Evolutionary conservation across 1,140 invertebrate species (phyloP).

Genomic region (Lordiphosa mommai): DNA sequence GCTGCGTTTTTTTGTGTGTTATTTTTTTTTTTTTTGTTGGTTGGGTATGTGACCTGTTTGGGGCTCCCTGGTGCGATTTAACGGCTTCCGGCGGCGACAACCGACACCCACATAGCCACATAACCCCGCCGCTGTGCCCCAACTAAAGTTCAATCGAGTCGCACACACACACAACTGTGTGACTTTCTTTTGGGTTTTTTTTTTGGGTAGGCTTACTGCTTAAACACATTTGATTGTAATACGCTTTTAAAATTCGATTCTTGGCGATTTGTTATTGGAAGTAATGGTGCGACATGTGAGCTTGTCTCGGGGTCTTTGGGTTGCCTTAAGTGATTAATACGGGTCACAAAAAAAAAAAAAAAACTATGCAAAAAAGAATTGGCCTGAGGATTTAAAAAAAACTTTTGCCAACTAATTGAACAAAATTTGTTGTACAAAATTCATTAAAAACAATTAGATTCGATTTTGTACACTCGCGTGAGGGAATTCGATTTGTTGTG

Average conservation of each 20-base stretch:
- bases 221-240: constrained; percentile 78
- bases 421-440: no score
- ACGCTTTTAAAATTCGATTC: constrained; percentile 76
- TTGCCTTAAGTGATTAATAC: constrained; percentile 64
- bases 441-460: no score
- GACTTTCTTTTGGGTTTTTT: constrained; percentile 2
- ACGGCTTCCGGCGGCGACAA: constrained; percentile 57
- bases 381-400: not conserved
- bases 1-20: constrained; percentile 27
- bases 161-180: constrained; percentile 18
- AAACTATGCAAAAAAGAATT: constrained; percentile 19
- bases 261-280: constrained; percentile 74
- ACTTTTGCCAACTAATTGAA: no score
- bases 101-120: constrained; percentile 16
- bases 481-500: no score
- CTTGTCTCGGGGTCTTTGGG: constrained; percentile 12
- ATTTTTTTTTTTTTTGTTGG: not conserved
- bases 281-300: constrained; percentile 73
- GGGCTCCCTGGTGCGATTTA: constrained; percentile 46
- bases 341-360: constrained; percentile 59
- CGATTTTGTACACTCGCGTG: no score
- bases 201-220: constrained; percentile 60
- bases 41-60: constrained; percentile 28
- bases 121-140: not conserved
- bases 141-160: constrained; percentile 66